Evolutionary conservation across 2,888 invertebrate genomes (phyloP).

Genomic region (Oscheius onirici): DNA sequence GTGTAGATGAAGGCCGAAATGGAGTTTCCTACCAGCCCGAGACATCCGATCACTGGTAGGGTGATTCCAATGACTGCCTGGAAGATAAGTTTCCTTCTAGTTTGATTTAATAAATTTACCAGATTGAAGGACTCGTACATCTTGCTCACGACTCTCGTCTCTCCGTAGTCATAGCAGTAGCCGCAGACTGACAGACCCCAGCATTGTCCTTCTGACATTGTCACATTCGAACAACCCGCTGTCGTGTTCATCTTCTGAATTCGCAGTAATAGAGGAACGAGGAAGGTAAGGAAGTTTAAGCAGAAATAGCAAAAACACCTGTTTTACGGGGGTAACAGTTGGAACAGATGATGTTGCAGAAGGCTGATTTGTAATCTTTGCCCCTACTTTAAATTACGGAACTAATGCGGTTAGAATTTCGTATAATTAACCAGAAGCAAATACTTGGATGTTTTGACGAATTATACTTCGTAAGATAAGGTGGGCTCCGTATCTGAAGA

Average conservation of each 20-base stretch:
- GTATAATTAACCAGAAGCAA: no score
- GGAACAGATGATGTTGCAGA: not conserved
- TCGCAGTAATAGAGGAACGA: not conserved
- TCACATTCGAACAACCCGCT: slow-evolving; percentile 39
- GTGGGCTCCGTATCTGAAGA: no score
- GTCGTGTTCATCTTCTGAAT: slow-evolving; percentile 18
- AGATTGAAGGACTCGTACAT: slow-evolving; percentile 64
- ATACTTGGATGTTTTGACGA: no score
- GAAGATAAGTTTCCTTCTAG: not conserved
- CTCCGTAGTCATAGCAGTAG: slow-evolving; percentile 63
- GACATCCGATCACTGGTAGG: slow-evolving; percentile 65
- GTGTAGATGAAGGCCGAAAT: slow-evolving; percentile 68
- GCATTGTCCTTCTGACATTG: slow-evolving; percentile 47
- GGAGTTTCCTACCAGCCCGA: slow-evolving; percentile 67
- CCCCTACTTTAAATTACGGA: not conserved
- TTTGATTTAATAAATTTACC: slow-evolving; percentile 39
- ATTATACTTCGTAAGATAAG: no score
- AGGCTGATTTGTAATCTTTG: not conserved
- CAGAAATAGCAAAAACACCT: not conserved
- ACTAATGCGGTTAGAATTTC: not conserved
- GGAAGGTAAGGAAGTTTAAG: not conserved
- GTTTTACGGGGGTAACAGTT: no score
- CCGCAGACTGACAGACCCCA: slow-evolving; percentile 61
- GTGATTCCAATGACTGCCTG: slow-evolving; percentile 66
- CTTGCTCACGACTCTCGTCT: slow-evolving; percentile 46